phyloP scores from a whole-genome alignment of 1,140 invertebrate genomes.

The Campoletis sonorensis region DNA sequence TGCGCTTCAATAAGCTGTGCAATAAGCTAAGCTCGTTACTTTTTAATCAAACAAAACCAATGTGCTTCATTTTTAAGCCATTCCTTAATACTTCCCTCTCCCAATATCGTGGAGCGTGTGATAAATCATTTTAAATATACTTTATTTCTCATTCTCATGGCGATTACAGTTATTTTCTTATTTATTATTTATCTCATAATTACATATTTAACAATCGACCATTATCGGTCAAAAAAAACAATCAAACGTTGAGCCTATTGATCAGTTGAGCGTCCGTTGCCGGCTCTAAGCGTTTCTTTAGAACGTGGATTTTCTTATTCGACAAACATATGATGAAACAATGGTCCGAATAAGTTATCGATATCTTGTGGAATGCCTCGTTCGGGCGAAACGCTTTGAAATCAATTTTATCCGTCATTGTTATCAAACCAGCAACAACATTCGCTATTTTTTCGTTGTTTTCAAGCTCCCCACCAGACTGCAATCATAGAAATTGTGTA shows the following conservation, averaged over 20 bases:
- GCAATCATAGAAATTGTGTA: conserved; percentile 62
- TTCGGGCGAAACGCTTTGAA: conserved; percentile 80
- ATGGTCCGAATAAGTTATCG: conserved; percentile 87
- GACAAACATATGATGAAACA: conserved; percentile 91
- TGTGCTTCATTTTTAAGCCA: too few species aligned
- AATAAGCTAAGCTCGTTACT: background rate
- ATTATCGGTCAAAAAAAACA: background rate
- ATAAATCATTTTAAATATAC: too few species aligned
- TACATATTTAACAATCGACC: background rate
- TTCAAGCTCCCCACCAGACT: conserved; percentile 91
- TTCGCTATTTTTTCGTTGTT: conserved; percentile 90
- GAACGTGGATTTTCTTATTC: conserved; percentile 89
- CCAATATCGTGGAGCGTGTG: too few species aligned
- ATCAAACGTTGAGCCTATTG: conserved; percentile 36
- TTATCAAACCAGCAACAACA: conserved; percentile 80
- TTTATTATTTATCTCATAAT: background rate
- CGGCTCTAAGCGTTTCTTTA: conserved; percentile 78
- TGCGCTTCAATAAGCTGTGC: background rate
- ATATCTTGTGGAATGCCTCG: conserved; percentile 87
- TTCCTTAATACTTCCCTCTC: too few species aligned
- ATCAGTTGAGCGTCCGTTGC: background rate
- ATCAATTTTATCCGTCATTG: conserved; percentile 79
- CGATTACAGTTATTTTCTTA: background rate
- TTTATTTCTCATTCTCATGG: background rate
- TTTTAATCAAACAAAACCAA: too few species aligned